Percentiles rank a stretch among this genome's conserved stretches.
phyloP scores from a whole-genome alignment of 2,797 vertebrate genomes.

The Scarus forsteni region DNA sequence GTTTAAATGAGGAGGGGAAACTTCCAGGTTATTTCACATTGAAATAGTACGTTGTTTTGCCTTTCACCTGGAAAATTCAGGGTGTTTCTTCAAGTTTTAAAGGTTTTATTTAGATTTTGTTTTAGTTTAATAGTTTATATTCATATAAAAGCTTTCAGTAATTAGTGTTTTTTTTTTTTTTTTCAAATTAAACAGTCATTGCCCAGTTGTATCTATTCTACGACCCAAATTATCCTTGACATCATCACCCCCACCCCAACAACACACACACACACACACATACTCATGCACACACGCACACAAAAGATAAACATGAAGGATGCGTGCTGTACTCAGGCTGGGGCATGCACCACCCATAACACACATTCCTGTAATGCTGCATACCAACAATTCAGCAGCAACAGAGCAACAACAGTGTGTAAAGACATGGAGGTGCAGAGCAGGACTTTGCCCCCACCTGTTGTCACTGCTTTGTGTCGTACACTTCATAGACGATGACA shows the following conservation, averaged over 20 bases:
- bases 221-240: constrained; percentile 7
- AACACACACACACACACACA: too few relatives aligned
- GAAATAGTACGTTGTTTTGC: too few relatives aligned
- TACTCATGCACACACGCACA: too few relatives aligned
- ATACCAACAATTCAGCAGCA: constrained; percentile 56
- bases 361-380: constrained; percentile 72
- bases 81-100: too few relatives aligned
- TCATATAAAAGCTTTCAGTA: too few relatives aligned
- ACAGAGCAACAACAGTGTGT: constrained; percentile 44
- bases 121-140: too few relatives aligned
- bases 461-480: neutral
- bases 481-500: neutral
- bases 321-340: constrained; percentile 50
- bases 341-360: constrained; percentile 62
- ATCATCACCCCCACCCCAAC: neutral
- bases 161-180: too few relatives aligned
- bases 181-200: too few relatives aligned
- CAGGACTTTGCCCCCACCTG: constrained; percentile 1
- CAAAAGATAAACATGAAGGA: constrained; percentile 28
- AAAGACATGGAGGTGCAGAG: constrained; percentile 22
- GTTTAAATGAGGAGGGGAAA: too few relatives aligned
- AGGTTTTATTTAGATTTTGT: too few relatives aligned
- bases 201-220: neutral
- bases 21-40: too few relatives aligned
- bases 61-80: too few relatives aligned